Conservation (phyloP, 2,888 invertebrate genomes). For the Tupiocoris notatus region DNA sequence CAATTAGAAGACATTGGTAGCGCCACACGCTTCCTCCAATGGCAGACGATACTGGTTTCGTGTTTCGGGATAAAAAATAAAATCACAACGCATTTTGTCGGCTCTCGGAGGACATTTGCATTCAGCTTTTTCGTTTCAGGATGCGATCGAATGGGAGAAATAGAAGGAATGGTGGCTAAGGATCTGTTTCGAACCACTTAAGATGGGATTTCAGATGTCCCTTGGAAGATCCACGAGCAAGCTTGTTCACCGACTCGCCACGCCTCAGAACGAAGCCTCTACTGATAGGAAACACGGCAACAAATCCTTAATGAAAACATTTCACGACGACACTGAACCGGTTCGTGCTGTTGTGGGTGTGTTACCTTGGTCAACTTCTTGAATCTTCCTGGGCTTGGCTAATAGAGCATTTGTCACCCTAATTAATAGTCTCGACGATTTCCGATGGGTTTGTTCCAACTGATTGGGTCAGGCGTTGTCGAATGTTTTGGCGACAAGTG, state of each 20-base stretch:
- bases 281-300: slow-evolving; percentile 29
- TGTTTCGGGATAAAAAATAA: slow-evolving; percentile 8
- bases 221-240: slow-evolving; percentile 21
- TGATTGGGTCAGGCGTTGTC: background rate
- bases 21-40: slow-evolving; percentile 19
- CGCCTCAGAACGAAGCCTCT: slow-evolving; percentile 7
- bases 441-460: no score
- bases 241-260: slow-evolving; percentile 14
- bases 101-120: slow-evolving; percentile 26
- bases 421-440: slow-evolving; percentile 31
- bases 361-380: background rate
- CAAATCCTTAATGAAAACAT: slow-evolving; percentile 39
- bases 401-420: slow-evolving; percentile 41
- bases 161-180: background rate
- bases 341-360: slow-evolving; percentile 25
- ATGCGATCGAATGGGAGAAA: no score
- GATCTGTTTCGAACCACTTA: slow-evolving; percentile 23
- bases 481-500: background rate
- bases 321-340: slow-evolving; percentile 21
- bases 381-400: slow-evolving; percentile 3
- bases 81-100: slow-evolving; percentile 17
- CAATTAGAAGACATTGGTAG: slow-evolving; percentile 27
- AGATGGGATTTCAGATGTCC: slow-evolving; percentile 38
- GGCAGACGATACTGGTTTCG: background rate
- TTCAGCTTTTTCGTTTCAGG: slow-evolving; percentile 11